Conservation (phyloP, 2,797 vertebrate species). For the Oreonectes daqikongensis region DNA sequence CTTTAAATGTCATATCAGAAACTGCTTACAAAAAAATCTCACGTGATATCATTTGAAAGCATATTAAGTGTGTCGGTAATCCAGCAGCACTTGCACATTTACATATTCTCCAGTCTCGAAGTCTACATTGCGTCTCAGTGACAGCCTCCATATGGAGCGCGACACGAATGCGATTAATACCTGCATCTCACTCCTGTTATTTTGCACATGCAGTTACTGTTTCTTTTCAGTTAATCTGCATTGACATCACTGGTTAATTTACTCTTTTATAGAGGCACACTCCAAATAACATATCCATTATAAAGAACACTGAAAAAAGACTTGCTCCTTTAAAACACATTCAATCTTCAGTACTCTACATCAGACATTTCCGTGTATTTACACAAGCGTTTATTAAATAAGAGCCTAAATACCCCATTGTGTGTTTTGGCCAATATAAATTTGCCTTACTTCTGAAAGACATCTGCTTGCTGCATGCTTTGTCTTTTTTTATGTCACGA, state of each 20-base stretch:
- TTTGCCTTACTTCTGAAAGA: background rate
- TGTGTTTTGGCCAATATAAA: slow-evolving; percentile 15
- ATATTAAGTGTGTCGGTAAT: background rate
- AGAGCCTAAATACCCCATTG: background rate
- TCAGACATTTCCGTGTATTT: background rate
- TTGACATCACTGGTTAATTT: background rate
- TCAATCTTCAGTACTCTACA: background rate
- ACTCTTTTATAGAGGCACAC: background rate
- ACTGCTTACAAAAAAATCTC: background rate
- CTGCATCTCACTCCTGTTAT: background rate
- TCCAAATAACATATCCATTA: background rate
- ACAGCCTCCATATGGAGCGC: background rate
- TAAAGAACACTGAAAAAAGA: background rate
- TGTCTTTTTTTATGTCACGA: slow-evolving; percentile 16
- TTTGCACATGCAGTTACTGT: background rate
- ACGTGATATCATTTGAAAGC: background rate
- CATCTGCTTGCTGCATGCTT: slow-evolving; percentile 14
- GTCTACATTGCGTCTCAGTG: background rate
- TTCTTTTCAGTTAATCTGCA: background rate
- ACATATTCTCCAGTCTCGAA: background rate
- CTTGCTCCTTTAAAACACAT: background rate
- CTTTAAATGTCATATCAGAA: background rate
- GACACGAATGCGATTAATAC: background rate
- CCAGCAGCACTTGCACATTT: background rate
- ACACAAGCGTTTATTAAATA: background rate